Base-by-base conservation (phyloP, 2,797 vertebrate genomes). In the Triplophysa yarkandensis region DNA sequence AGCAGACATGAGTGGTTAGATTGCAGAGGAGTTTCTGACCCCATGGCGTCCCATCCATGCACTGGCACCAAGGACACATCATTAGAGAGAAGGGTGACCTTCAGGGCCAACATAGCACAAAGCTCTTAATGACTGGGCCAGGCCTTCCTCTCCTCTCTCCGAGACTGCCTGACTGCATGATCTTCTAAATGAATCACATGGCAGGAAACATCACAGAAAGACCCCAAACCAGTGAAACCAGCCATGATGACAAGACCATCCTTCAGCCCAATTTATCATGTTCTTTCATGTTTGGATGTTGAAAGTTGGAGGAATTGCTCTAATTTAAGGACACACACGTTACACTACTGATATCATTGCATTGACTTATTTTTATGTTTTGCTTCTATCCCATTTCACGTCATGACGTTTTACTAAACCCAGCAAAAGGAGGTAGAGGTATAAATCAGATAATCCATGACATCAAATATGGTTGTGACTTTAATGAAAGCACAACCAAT, bases 1-100 rank as follows among this genome's bases (percentile, higher is more conserved):
- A 21, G 4, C 52, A 58, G 65, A 76, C 76, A 77, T 61, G 77
- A 74, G 81, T 76, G 82, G 46, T 60, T 86, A 87, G 84, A 89
- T 88, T 89, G 88, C 71, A 88, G 88, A 86, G 87, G 86, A 74
- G 58, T 87, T 84, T 83, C 71, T 85, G 84, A 69, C 73, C 76
- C 77, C 82, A 86, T 76, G 83, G 78, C 79, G 63, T 83, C 84
- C 81, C 71, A 48, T 72, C 75, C 77, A 72, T 54, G 69, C 62
- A 69, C 72, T 68, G 72, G 76, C 68, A 81, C 82, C 82, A 83
- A 57, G 73, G 83, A 70, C 83, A 68, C 76, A 87, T 82, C 64
- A 82, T 79, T 83, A 83, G 86, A 85, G 84, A 85, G 80, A 77
- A 72, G 70, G 66, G 66, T 85, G 82, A 90, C 87, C 90, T 91